These are phyloP conservation scores for Xestia rhomboidea DNA, from an alignment of 2,888 invertebrate species.

Conservation along the genomic window DNA sequence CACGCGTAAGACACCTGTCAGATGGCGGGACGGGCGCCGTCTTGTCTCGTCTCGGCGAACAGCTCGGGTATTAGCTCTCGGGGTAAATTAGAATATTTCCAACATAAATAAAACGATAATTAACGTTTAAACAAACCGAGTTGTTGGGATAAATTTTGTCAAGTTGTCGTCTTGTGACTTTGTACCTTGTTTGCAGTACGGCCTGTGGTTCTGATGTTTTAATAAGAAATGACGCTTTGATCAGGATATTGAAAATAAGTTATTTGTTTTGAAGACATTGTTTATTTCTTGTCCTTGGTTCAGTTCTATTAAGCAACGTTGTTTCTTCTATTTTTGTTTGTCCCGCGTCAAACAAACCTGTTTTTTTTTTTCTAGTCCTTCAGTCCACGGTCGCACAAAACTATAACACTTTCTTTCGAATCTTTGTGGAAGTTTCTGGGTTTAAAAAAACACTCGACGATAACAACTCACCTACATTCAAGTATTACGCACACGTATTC, in stretches of 20 bases:
- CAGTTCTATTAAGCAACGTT: slow-evolving; percentile 1
- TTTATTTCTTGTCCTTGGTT: slow-evolving; percentile 24
- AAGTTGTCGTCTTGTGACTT: slow-evolving; percentile 81
- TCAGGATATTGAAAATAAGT: slow-evolving; percentile 59
- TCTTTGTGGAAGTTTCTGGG: slow-evolving; percentile 4
- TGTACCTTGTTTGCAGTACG: slow-evolving; percentile 71
- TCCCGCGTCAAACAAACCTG: not conserved
- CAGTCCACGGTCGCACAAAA: not conserved
- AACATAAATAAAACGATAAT: slow-evolving; percentile 87
- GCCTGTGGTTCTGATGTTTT: slow-evolving; percentile 63
- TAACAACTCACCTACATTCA: slow-evolving; percentile 26
- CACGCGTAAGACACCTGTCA: slow-evolving; percentile 88
- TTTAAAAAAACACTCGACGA: not conserved
- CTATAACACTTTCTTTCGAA: not conserved
- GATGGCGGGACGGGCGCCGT: slow-evolving; percentile 80
- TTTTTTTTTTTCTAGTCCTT: not conserved
- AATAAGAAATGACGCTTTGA: slow-evolving; percentile 62
- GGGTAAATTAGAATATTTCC: slow-evolving; percentile 86
- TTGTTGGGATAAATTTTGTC: slow-evolving; percentile 82
- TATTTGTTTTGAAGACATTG: slow-evolving; percentile 41
- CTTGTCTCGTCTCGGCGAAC: slow-evolving; percentile 80
- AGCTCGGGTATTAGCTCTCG: slow-evolving; percentile 79
- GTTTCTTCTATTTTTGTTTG: not conserved
- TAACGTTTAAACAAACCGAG: slow-evolving; percentile 85
- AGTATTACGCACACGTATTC: slow-evolving; percentile 45